Base-by-base conservation (phyloP, 1,140 invertebrate species). In the Ostrea edulis region DNA sequence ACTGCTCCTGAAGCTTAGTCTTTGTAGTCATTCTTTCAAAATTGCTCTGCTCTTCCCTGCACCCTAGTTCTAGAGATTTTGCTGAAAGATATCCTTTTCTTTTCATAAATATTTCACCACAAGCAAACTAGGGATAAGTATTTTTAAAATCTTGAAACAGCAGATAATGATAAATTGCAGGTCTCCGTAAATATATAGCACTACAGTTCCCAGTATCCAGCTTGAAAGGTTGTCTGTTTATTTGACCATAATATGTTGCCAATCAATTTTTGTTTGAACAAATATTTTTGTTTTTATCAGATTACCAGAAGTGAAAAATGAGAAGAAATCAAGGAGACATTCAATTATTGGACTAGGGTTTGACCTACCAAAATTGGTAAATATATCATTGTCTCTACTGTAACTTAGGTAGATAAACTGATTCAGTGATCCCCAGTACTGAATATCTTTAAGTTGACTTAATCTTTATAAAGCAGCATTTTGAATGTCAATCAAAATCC, bases 291-390 rank as follows among this genome's bases (percentile, higher is more conserved):
- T 85, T 51, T 29, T 65, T 87, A 81, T 8, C 12, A 89, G 88
- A 35, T 77, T 89, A 20, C 89, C 89, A 58, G 89, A 87, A 54
- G 87, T 89, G 11, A 89, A 89, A 82, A 86, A 87, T 29, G 86
- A 65, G 29, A 90, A 88, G 58, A 90, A 83, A 51, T 88, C 85
- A 11, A 86, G 89, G 81, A 35, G 89, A 35, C 89, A 90, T 85
- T 90, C 89, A 22, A 84, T 90, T 0, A 90, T 90, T 65, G 89
- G 89, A 77, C 44, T 88, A 20, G 87, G 85, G 7, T 90, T 90
- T 88, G 89, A 90, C 22, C 55, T 90, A 52, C 89, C 89, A 17
- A 71, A 52, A 71, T 54, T 88, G 82, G 87, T 88, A 85, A 88
- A 11, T 81, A 17, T 25, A n/a, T n/a, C n/a, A n/a, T n/a, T n/a